phyloP scores from a whole-genome alignment of 2,888 invertebrate species.

The Agonopterix arenella region DNA sequence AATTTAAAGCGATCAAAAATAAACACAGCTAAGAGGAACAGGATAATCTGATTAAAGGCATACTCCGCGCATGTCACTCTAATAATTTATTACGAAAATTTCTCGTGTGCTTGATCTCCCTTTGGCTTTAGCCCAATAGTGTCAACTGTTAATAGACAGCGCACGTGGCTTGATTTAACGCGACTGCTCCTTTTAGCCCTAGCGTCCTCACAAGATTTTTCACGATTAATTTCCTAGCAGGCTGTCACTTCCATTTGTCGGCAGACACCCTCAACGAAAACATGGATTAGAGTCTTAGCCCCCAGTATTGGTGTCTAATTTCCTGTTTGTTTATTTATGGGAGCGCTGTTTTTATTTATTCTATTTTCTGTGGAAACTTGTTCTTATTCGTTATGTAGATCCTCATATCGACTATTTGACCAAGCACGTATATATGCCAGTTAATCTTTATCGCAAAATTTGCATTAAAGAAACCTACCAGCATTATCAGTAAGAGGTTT shows the following conservation, averaged over 20 bases:
- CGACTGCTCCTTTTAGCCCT: conserved; percentile 33
- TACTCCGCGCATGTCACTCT: background rate
- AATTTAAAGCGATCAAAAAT: too few species aligned
- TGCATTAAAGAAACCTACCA: conserved; percentile 35
- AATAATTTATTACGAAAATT: background rate
- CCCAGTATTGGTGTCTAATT: conserved; percentile 54
- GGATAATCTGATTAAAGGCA: too few species aligned
- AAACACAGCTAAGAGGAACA: too few species aligned
- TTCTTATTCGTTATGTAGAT: too few species aligned
- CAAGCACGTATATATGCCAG: too few species aligned
- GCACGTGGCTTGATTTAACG: conserved; percentile 68
- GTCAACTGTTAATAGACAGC: conserved; percentile 69
- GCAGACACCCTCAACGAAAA: conserved; percentile 68
- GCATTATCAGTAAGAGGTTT: conserved; percentile 22
- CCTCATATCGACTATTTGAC: too few species aligned
- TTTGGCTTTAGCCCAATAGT: conserved; percentile 61
- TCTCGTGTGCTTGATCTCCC: conserved; percentile 20
- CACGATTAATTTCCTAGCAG: conserved; percentile 69
- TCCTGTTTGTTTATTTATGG: conserved; percentile 39
- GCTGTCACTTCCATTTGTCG: conserved; percentile 70
- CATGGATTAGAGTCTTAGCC: conserved; percentile 66
- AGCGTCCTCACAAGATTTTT: conserved; percentile 57
- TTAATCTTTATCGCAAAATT: conserved; percentile 13
- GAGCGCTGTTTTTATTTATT: too few species aligned
- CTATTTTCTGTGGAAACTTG: too few species aligned